Percentiles rank a stretch among this genome's conserved stretches.
Evolutionary conservation across 2,113 vertebrate genomes (phyloP).

Genomic region (Takifugu flavidus): DNA sequence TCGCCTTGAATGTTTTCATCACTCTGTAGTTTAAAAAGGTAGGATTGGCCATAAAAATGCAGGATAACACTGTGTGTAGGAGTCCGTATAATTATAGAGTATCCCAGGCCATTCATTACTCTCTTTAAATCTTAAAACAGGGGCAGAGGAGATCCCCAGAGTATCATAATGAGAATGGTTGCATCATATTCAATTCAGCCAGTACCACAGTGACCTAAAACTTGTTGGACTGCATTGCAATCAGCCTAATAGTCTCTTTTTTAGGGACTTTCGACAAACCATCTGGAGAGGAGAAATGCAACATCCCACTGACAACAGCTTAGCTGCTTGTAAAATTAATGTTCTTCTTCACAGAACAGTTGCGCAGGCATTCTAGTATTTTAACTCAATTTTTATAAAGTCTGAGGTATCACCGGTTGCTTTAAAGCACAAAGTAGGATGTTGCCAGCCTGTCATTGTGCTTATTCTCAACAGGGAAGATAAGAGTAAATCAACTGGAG

Average conservation of each 20-base stretch:
- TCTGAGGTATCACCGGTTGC: too few species aligned
- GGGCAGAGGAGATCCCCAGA: constrained; percentile 25
- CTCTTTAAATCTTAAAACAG: constrained; percentile 35
- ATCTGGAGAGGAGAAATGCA: neutral
- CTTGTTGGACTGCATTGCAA: constrained; percentile 8
- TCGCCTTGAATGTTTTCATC: neutral
- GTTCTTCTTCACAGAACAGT: too few species aligned
- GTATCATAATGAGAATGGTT: constrained; percentile 21
- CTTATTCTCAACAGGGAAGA: too few species aligned
- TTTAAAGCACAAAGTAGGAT: too few species aligned
- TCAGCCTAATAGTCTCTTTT: constrained; percentile 1
- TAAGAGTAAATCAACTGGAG: too few species aligned
- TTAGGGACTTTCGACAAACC: neutral
- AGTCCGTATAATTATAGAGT: constrained; percentile 31
- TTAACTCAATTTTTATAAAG: too few species aligned
- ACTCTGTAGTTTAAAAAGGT: constrained; percentile 14
- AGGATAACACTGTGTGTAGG: neutral
- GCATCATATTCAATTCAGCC: constrained; percentile 17
- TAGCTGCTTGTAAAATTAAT: neutral
- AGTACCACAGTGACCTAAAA: constrained; percentile 11
- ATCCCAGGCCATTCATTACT: constrained; percentile 36
- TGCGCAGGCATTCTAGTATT: too few species aligned
- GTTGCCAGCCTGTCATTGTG: too few species aligned
- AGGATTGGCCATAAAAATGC: neutral
- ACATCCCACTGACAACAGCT: neutral